Base-by-base conservation (phyloP, 2,113 vertebrate genomes). In the Festucalex cinctus region DNA sequence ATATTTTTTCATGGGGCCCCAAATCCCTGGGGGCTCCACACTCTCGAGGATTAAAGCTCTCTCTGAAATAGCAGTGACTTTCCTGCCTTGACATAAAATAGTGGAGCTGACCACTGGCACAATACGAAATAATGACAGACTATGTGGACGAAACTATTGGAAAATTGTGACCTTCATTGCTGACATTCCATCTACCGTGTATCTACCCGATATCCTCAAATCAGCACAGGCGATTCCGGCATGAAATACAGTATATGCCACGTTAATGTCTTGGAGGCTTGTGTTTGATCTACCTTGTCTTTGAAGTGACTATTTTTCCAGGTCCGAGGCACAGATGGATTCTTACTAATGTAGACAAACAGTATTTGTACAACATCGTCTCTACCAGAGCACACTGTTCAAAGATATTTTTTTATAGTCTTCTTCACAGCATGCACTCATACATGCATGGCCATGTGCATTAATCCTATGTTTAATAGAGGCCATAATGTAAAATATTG, bases 261-360 rank as follows among this genome's bases (percentile, higher is more conserved):
- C 64, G 61, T 58, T 35, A 20, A 81, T 26, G 69, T 81, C 66
- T 75, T 83, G 83, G 84, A 83, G 78, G 81, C 65, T 73, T 82
- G 44, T 69, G 76, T 83, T 78, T 76, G 72, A 87, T 71, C 67
- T 75, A n/a, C 41, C 16, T 43, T 39, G 68, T 69, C 74, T 87
- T 82, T 90, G 82, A 88, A 86, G 75, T 81, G 51, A 65, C 41
- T 69, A 9, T 72, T 78, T 82, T 77, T 74, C 57, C 54, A 75
- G 59, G 63, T 74, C 77, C 69, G 57, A 51, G 48, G 60, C 48
- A 41, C 19, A 36, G 70, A 82, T 74, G 63, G 68, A 57, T 63
- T 68, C 39, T 60, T 73, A 76, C 69, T 75, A 64, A 71, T 51
- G 39, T 44, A 72, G 72, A 82, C 66, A 75, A 69, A 69, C 67